Base-by-base conservation (phyloP, 2,113 vertebrate species). In the Pteropus alecto region DNA sequence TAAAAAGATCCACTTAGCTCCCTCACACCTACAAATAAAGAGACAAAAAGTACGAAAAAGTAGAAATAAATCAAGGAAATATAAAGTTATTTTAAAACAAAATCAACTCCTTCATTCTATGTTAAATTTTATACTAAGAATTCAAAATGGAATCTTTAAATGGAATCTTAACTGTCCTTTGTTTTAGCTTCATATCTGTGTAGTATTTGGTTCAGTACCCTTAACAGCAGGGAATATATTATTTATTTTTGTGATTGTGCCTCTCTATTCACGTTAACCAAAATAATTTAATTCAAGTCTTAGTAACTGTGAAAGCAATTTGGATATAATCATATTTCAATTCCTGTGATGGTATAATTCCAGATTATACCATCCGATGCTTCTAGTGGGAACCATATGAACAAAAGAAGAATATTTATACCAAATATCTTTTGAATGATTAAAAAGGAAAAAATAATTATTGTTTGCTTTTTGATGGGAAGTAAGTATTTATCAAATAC, bases 311-410 rank as follows among this genome's bases (percentile, higher is more conserved):
- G 60, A 96, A 88, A 63, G 15, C 12, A 83, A 82, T 95, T 96
- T 41, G 41, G 7, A 73, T 90, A 22, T 60, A 92, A 90, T 97
- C 54, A 85, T 90, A 65, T 90, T 97, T 97, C 33, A 88, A 85
- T 97, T 94, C 60, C 12, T 68, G 10, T 88, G 68, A 60, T 93
- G 21, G 0, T 94, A 14, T 84, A 89, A 67, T 58, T 82, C 33
- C 18, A 93, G 65, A 94, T 94, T 58, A 38, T 5, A 78, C 73
- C 18, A 82, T 74, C 18, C 79, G 43, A 91, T 92, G 21, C 11
- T 88, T 96, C 28, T 54, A 67, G 6, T 63, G 54, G 15, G 8
- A 95, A 43, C 2, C 58, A 28, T 84, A 43, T 61, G 30, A 90
- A 43, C 26, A 68, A 67, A 94, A 67, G 28, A 10, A 84, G 28